A percentile compares a stretch with the other conserved stretches of the same genome.
Evolutionary conservation across 2,797 vertebrate genomes (phyloP).

Genomic region (Fundulus diaphanus): DNA sequence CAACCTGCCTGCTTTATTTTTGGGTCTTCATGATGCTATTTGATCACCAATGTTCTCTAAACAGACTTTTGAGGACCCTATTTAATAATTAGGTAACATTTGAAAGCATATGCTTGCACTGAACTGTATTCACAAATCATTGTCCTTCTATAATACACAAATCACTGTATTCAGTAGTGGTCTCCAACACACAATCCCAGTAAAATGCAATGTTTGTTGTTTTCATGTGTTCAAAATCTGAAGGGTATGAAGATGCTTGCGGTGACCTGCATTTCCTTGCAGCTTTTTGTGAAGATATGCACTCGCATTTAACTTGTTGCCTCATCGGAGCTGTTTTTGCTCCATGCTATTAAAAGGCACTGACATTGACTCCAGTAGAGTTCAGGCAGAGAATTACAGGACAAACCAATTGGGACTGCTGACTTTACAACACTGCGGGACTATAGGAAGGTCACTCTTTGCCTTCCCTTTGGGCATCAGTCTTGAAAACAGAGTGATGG

Average conservation of each 20-base stretch:
- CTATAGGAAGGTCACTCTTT: constrained; percentile 75
- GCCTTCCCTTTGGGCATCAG: constrained; percentile 71
- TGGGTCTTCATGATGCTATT: background rate
- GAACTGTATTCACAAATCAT: background rate
- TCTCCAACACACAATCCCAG: background rate
- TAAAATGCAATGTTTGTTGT: background rate
- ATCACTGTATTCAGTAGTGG: background rate
- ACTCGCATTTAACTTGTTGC: constrained; percentile 1
- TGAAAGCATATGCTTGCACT: background rate
- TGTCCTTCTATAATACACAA: background rate
- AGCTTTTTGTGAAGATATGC: background rate
- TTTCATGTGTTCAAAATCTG: background rate
- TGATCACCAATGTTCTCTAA: background rate
- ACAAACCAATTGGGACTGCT: constrained; percentile 43
- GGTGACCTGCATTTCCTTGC: background rate
- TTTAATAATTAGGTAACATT: background rate
- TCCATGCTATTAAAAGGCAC: constrained; percentile 4
- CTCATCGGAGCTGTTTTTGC: constrained; percentile 17
- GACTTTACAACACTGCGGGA: constrained; percentile 51
- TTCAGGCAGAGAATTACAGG: constrained; percentile 37
- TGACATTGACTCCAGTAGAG: constrained; percentile 26
- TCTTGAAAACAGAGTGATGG: constrained; percentile 77
- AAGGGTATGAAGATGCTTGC: background rate
- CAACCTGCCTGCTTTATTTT: background rate
- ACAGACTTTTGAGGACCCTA: background rate